phyloP scores from a whole-genome alignment of 2,888 invertebrate genomes.

The Trachelus troglodyta region DNA sequence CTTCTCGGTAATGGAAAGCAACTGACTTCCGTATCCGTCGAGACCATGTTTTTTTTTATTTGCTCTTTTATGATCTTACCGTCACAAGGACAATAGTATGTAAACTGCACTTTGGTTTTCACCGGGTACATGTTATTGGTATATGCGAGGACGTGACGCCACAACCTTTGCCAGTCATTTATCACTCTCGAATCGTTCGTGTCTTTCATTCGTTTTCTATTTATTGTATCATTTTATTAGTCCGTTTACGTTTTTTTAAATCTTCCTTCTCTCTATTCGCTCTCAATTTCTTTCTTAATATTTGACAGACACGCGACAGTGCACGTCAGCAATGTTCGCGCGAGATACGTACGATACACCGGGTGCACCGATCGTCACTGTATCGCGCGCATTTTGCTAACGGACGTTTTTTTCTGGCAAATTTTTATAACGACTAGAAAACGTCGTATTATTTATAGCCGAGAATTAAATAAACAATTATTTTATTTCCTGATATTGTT shows the following conservation, averaged over 20 bases:
- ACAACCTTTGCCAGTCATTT: not conserved
- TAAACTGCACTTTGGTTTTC: not conserved
- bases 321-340: not conserved
- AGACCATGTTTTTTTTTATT: not conserved
- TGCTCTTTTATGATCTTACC: not conserved
- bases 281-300: not conserved
- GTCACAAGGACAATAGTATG: not conserved
- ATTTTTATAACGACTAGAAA: constrained; percentile 1
- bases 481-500: constrained; percentile 20
- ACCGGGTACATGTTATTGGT: not conserved
- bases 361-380: not conserved
- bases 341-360: not conserved
- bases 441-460: constrained; percentile 32
- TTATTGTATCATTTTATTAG: constrained; percentile 4
- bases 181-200: not conserved
- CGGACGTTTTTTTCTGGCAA: not conserved
- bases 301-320: not conserved
- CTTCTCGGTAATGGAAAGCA: not conserved
- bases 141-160: not conserved
- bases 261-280: not conserved
- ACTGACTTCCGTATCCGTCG: not conserved
- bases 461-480: constrained; percentile 27
- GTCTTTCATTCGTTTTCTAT: constrained; percentile 7
- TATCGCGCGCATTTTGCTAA: not conserved
- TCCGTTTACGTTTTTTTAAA: not conserved